phyloP scores from a whole-genome alignment of 2,888 invertebrate genomes.

The Polydrusus pterygomalis region DNA sequence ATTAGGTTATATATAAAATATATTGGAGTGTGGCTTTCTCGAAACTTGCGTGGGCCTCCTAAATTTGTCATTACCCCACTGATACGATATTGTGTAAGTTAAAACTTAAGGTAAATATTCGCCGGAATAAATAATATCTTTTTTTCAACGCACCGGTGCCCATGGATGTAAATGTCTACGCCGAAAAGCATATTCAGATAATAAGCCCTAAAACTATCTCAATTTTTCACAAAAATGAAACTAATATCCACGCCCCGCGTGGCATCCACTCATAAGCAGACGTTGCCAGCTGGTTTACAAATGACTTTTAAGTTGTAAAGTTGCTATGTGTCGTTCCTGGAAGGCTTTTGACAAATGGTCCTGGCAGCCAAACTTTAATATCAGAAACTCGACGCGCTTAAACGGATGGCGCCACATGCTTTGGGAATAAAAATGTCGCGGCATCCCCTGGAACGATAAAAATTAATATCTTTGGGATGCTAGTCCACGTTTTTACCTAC shows the following conservation, averaged over 20 bases:
- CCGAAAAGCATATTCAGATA: slow-evolving; percentile 15
- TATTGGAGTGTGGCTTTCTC: too few species aligned
- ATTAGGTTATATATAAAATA: too few species aligned
- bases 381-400: slow-evolving; percentile 34
- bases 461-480: slow-evolving; percentile 35
- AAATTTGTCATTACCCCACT: too few species aligned
- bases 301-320: slow-evolving; percentile 55
- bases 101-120: too few species aligned
- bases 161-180: background rate
- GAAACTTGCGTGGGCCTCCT: too few species aligned
- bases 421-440: slow-evolving; percentile 45
- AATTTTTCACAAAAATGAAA: slow-evolving; percentile 46
- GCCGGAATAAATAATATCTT: too few species aligned
- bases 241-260: slow-evolving; percentile 37
- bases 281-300: slow-evolving; percentile 52
- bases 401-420: slow-evolving; percentile 40
- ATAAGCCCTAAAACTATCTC: slow-evolving; percentile 41
- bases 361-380: slow-evolving; percentile 46
- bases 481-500: slow-evolving; percentile 1
- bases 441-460: slow-evolving; percentile 41
- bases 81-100: too few species aligned
- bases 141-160: too few species aligned
- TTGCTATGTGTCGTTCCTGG: slow-evolving; percentile 51
- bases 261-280: slow-evolving; percentile 50
- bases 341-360: slow-evolving; percentile 52